Base-by-base conservation (phyloP, 2,888 invertebrate genomes). In the Acronicta alni region DNA sequence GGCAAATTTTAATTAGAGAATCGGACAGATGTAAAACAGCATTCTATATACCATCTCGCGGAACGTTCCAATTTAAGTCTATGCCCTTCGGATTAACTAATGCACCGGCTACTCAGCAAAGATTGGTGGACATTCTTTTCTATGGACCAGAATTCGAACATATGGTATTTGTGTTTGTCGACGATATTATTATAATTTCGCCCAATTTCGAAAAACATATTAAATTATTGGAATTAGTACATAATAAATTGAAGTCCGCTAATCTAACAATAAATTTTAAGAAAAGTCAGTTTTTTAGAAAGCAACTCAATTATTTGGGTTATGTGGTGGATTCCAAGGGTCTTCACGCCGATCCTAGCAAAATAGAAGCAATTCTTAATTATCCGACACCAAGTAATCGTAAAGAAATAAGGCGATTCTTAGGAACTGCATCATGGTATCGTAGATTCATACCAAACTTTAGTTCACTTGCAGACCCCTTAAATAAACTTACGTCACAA, bases 351-450 rank as follows among this genome's bases (percentile, higher is more conserved):
- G 59, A 54, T 18, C 61, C 61, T 0, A 23, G 10, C 0, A 61
- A 61, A 15, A 52, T 61, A 3, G 37, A 61, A 16, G 47, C 61
- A 8, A 55, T 60, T 37, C 10, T 46, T 2, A 49, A 49, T 3
- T 55, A 23, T 32, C 49, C 54, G 4, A 42, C 42, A 0, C 60
- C 60, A 10, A 51, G 45, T 5, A 51, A 15, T 17, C 46, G 12
- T 17, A 60, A 60, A 26, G 55, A 60, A 7, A 15, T 56, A 0
- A 51, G 12, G n/a, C 4, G 35, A 14, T 46, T 46, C 17, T 8
- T 46, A 0, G 35, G 35, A 2, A 37, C 35, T 1, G 35, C 35
- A 3, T 35, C 35, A 7, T 46, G 35, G 35, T 18, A 35, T 18
- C 32, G 45, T 3, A 32, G 18, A 32, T 46, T 46, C 4, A 12